Conservation (phyloP, 2,888 invertebrate genomes). For the Tachina fera region DNA sequence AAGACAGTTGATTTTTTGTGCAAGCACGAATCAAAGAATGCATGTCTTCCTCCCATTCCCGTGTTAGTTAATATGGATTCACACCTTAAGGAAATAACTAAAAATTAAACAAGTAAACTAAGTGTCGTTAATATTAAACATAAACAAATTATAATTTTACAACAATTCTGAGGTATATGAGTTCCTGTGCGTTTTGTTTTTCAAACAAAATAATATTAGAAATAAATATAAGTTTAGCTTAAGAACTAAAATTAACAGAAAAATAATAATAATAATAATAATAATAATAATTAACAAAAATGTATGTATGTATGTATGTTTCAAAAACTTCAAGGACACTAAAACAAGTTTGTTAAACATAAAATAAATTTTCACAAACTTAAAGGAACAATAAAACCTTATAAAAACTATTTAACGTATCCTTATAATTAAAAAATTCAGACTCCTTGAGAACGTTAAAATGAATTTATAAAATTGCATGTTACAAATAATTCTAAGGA, state of each 20-base stretch:
- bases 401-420: conserved; percentile 73
- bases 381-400: conserved; percentile 12
- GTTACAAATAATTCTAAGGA: neutral
- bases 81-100: conserved; percentile 37
- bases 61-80: neutral
- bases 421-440: conserved; percentile 83
- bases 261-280: neutral
- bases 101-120: conserved; percentile 50
- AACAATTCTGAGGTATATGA: conserved; percentile 81
- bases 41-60: neutral
- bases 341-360: conserved; percentile 24
- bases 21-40: too few species aligned
- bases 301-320: conserved; percentile 42
- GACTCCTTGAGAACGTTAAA: conserved; percentile 78
- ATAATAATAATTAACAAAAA: conserved; percentile 59
- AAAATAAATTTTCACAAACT: conserved; percentile 54
- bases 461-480: conserved; percentile 21
- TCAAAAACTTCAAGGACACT: conserved; percentile 51
- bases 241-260: conserved; percentile 58
- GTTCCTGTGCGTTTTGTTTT: conserved; percentile 80
- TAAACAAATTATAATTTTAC: conserved; percentile 65
- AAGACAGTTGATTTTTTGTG: too few species aligned
- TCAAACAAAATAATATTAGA: conserved; percentile 60
- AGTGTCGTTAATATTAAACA: conserved; percentile 55
- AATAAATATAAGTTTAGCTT: conserved; percentile 50